Base-by-base conservation (phyloP, 2,797 vertebrate genomes). In the Zalophus californianus region DNA sequence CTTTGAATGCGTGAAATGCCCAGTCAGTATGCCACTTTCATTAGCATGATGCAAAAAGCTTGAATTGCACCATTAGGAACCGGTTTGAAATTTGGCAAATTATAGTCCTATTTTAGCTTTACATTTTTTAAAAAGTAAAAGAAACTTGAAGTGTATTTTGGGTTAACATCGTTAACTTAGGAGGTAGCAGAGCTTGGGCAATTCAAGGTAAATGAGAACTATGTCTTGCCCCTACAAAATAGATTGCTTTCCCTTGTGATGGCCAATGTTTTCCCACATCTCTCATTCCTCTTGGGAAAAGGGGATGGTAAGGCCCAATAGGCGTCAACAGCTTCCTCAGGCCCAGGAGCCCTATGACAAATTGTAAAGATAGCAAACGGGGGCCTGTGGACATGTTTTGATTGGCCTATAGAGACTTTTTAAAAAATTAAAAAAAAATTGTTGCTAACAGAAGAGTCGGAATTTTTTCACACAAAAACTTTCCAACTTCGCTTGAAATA, bases 51-150 rank as follows among this genome's bases (percentile, higher is more conserved):
- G 78, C 92, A 73, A 94, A 83, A 79, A 20, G 3, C 41, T 94
- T 54, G 21, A 84, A 68, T 58, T 54, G 78, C 18, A 77, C 35
- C 72, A 92, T 48, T 68, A 35, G 78, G 70, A 93, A 83, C 75
- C 66, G 87, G n/a, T 91, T 87, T 86, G 93, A 85, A 97, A 95
- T 85, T 80, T 91, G 83, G 86, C 35, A 91, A 86, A 60, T 83
- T 50, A 58, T 1, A 44, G 41, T n/a, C 44, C n/a, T 72, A 25
- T 66, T 95, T 96, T 90, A 78, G 52, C 38, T 77, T 91, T 86
- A 86, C 6, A 70, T 60, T 11, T 86, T 93, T 91, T 50, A 70
- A 38, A 68, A 94, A 79, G 77, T 86, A 64, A 68, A 95, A 56
- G 10, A 70, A 58, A 92, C 44, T 86, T 54, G 38, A 90, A 92